Percentiles rank a stretch among this genome's conserved stretches.
Conservation (phyloP, 2,888 invertebrate genomes). For the Plebejus melissa region DNA sequence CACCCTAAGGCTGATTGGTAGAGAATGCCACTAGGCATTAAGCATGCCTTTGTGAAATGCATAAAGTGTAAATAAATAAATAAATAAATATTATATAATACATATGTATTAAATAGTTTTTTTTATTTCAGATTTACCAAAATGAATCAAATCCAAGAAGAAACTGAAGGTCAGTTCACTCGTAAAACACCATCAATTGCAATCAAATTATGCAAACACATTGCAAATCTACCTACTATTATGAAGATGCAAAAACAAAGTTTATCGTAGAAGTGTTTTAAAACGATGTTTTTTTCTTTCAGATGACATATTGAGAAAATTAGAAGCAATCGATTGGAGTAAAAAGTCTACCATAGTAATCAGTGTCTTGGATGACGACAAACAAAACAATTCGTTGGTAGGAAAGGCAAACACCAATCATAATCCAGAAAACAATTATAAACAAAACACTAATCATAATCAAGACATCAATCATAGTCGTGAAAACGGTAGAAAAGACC, state of each 20-base stretch:
- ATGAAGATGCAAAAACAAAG: no score
- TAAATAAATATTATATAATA: no score
- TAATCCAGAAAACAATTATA: neutral
- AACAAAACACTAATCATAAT: neutral
- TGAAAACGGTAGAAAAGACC: neutral
- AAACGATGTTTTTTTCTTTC: neutral
- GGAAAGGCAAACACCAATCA: neutral
- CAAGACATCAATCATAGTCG: neutral
- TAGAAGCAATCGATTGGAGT: neutral
- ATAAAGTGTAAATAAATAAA: no score
- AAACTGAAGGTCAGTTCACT: neutral
- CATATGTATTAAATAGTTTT: neutral
- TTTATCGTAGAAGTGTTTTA: neutral
- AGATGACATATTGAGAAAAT: constrained; percentile 6
- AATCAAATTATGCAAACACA: no score
- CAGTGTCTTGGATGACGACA: neutral
- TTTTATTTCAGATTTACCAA: constrained; percentile 4
- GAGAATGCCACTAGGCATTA: no score
- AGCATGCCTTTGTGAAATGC: no score
- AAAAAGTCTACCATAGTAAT: neutral
- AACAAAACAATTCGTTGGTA: neutral
- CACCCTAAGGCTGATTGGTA: no score
- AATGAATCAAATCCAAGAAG: constrained; percentile 3
- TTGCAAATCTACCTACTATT: no score
- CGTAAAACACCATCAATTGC: neutral